A percentile compares a stretch with the other conserved stretches of the same genome.
phyloP scores from a whole-genome alignment of 1,140 invertebrate genomes.

The Apis dorsata region DNA sequence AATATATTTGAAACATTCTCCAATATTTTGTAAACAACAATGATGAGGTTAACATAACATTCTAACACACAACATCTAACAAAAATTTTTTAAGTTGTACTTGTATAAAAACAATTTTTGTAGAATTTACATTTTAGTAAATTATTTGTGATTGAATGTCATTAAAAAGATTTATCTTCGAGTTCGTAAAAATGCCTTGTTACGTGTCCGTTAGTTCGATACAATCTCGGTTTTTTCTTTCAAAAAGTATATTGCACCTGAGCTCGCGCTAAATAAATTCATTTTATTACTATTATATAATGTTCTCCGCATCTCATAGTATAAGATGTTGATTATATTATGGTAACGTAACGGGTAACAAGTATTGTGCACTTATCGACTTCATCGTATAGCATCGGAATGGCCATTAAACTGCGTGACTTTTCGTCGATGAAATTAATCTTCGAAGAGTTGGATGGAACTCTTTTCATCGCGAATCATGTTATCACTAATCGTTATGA shows the following conservation, averaged over 20 bases:
- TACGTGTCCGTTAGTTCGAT: background rate
- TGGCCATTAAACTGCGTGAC: background rate
- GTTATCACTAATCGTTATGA: conserved; percentile 6
- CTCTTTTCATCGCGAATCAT: conserved; percentile 1
- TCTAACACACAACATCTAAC: too few relatives aligned
- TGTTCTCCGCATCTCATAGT: background rate
- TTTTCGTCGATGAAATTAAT: conserved; percentile 14
- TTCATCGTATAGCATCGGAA: background rate
- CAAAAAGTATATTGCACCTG: background rate
- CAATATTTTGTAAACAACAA: too few relatives aligned
- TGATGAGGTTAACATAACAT: too few relatives aligned
- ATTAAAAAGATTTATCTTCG: background rate
- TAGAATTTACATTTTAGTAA: background rate
- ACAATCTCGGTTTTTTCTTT: background rate
- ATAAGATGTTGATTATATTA: background rate
- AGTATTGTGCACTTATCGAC: too few relatives aligned
- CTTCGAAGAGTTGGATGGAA: background rate
- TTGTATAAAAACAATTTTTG: too few relatives aligned
- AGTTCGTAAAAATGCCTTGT: background rate
- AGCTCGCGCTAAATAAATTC: background rate
- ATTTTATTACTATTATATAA: background rate
- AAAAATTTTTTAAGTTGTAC: too few relatives aligned
- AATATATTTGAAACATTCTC: too few relatives aligned
- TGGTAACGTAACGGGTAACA: background rate
- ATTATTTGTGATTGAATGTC: background rate